Percentiles rank a stretch among this genome's conserved stretches.
These are phyloP conservation scores for Nansenia antarctica DNA, from an alignment of 2,113 vertebrate species.

Conservation along the genomic window DNA sequence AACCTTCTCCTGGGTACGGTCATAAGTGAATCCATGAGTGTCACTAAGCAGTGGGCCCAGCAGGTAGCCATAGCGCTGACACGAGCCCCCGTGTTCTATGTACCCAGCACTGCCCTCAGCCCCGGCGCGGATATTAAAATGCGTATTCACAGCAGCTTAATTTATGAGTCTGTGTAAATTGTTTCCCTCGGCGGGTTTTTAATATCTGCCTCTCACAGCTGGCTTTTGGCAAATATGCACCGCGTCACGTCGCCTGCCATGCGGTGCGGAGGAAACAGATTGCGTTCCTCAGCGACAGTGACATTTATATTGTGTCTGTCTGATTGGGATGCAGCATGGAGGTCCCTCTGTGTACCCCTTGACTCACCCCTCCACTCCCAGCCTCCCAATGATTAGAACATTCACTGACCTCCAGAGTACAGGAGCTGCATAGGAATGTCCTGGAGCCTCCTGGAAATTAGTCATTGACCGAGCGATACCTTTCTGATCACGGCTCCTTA, in stretches of 20 bases:
- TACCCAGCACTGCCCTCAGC: not conserved
- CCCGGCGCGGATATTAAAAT: constrained; percentile 42
- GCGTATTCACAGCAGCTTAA: constrained; percentile 29
- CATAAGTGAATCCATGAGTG: not conserved
- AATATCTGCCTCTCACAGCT: constrained; percentile 35
- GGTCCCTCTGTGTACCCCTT: not conserved
- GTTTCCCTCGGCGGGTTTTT: constrained; percentile 40
- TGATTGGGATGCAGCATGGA: constrained; percentile 17
- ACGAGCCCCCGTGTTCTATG: not conserved
- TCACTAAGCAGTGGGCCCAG: not conserved
- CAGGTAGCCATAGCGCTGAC: not conserved
- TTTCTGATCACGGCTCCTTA: not conserved
- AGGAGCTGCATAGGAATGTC: not conserved
- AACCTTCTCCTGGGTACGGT: not conserved
- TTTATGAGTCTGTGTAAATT: constrained; percentile 39
- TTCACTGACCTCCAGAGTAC: not conserved
- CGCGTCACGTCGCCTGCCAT: constrained; percentile 18
- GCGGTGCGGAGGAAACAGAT: constrained; percentile 44
- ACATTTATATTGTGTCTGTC: constrained; percentile 50
- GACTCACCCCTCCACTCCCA: not conserved
- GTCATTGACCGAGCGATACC: not conserved
- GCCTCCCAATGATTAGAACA: not conserved
- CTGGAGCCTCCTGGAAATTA: not conserved
- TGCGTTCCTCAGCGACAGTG: constrained; percentile 43
- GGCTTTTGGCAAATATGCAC: constrained; percentile 37